Conservation (phyloP, 2,797 vertebrate species). For the Pristis pectinata region DNA sequence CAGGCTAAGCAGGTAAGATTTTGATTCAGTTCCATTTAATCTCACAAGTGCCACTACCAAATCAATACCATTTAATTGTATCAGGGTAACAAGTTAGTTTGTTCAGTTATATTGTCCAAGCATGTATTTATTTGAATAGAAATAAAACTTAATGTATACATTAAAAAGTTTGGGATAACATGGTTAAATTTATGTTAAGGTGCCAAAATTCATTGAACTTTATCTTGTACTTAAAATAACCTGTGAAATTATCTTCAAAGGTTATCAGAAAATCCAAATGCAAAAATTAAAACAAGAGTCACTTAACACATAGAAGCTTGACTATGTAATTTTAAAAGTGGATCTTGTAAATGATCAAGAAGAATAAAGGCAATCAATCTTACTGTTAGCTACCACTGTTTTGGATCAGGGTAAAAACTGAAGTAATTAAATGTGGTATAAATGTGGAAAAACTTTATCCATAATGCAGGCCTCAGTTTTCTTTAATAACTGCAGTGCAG, state of each 20-base stretch:
- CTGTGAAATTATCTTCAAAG: not conserved
- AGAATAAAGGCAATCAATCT: not conserved
- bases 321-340: not conserved
- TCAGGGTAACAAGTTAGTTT: not conserved
- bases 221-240: not conserved
- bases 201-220: not conserved
- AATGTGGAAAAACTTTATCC: not conserved
- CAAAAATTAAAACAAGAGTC: not conserved
- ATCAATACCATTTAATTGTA: not conserved
- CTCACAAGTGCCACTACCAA: not conserved
- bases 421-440: not conserved
- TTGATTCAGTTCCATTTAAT: slow-evolving; percentile 49
- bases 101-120: not conserved
- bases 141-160: not conserved
- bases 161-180: not conserved
- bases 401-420: not conserved
- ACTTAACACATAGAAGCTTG: not conserved
- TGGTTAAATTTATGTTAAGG: not conserved
- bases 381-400: not conserved
- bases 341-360: not conserved
- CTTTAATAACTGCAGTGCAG: not conserved
- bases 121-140: too few species aligned
- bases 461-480: not conserved
- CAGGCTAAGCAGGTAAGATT: slow-evolving; percentile 93
- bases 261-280: not conserved